A percentile compares a stretch with the other conserved stretches of the same genome.
Conservation (phyloP, 2,113 vertebrate species). For the Dryoscopus gambensis region DNA sequence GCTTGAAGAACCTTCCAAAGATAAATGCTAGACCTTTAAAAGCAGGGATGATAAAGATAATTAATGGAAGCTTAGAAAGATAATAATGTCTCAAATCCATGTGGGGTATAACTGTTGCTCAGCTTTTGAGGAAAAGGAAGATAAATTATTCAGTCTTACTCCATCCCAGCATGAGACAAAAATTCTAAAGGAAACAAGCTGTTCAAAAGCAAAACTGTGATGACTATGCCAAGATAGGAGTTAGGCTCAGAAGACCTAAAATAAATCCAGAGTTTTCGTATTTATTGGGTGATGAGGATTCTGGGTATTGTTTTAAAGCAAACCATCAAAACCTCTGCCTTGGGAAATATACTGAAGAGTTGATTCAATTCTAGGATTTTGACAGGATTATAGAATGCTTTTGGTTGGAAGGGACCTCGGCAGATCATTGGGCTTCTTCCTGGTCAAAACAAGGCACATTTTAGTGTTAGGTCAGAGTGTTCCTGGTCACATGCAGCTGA, state of each 20-base stretch:
- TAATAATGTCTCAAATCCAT: slow-evolving; percentile 48
- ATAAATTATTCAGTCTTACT: slow-evolving; percentile 54
- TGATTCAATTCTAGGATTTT: not conserved
- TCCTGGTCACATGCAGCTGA: not conserved
- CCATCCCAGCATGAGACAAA: slow-evolving; percentile 30
- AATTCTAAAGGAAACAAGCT: slow-evolving; percentile 57
- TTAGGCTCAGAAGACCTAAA: not conserved
- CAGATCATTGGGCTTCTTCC: not conserved
- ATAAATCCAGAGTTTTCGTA: not conserved
- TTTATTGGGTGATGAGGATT: not conserved
- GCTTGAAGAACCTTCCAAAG: slow-evolving; percentile 30
- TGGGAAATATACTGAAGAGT: not conserved
- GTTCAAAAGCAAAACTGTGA: slow-evolving; percentile 51
- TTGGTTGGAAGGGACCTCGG: not conserved
- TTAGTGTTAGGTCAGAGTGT: not conserved
- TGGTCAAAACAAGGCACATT: not conserved
- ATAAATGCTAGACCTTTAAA: slow-evolving; percentile 52
- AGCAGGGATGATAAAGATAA: slow-evolving; percentile 56
- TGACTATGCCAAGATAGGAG: slow-evolving; percentile 27
- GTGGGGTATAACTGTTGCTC: slow-evolving; percentile 29
- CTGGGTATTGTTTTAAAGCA: not conserved
- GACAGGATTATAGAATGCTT: not conserved
- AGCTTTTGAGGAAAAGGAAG: slow-evolving; percentile 56
- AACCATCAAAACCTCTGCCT: not conserved
- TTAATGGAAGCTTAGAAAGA: slow-evolving; percentile 53